Base-by-base conservation (phyloP, 2,888 invertebrate species). In the Euzophera pinguis region DNA sequence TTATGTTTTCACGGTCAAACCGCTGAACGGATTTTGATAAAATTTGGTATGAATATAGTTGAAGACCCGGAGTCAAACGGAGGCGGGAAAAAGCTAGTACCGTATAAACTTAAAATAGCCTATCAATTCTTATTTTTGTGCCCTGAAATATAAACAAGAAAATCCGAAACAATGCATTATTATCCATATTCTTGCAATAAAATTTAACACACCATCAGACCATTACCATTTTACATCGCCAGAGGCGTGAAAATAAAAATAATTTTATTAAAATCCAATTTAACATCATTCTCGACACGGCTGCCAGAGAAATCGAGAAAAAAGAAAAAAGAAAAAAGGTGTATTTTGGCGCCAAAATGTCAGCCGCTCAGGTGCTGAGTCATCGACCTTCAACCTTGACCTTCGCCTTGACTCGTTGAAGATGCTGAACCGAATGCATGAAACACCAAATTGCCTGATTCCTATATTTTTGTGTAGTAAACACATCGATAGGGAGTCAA, bases 351-450 rank as follows among this genome's bases (percentile, higher is more conserved):
- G 45, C 45, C 16, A 10, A 43, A 34, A 32, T 45, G 45, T 45
- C 45, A 45, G 32, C 32, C 5, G 22, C 13, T 12, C 43, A 16
- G 17, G n/a, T 10, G 17, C 13, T 45, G 45, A 45, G 45, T 45
- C 45, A 45, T 7, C 12, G 27, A 27, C 42, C 42, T 27, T 43
- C 32, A 45, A 45, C 45, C 9, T n/a, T n/a, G 27, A 13, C 42
- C 43, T 45, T 45, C 32, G 10, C 45, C 45, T 45, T 45, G 34
- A 45, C 45, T 34, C 14, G 34, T 34, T 39, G 37, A 39, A 39
- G 39, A 39, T 39, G 39, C 39, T 7, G 16, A 39, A 14, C 37
- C 16, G 39, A 39, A n/a, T n/a, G n/a, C n/a, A n/a, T n/a, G n/a
- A n/a, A n/a, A n/a, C n/a, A n/a, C n/a, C n/a, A n/a, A n/a, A n/a